Evolutionary conservation across 2,888 invertebrate species (phyloP), one percentile per base, ranked within the genome.

Genomic region (Eilema caniola): DNA sequence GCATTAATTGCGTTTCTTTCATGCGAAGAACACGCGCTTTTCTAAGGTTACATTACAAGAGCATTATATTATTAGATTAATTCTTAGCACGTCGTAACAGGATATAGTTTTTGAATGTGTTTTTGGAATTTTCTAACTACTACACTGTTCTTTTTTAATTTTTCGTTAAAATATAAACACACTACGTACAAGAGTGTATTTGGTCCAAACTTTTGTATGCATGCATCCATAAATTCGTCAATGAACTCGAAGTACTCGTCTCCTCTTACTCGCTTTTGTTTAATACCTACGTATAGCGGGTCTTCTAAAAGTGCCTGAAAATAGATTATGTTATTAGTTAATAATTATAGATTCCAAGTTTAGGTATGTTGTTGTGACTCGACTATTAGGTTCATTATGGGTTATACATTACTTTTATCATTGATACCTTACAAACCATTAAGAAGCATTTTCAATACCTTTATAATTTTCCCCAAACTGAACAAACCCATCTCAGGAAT

Each of bases 141-240:
- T n/a, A n/a, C n/a, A n/a, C n/a, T n/a, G n/a, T n/a, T n/a, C n/a
- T n/a, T n/a, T n/a, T n/a, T n/a, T n/a, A n/a, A n/a, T n/a, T n/a
- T n/a, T n/a, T n/a, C n/a, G n/a, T 24, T 23, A 23, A 3, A 56
- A 33, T 31, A 8, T 57, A 3, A 31, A n/a, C 5, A 33, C n/a
- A 20, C 16, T 20, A 66, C 95, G 88, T 97, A 97, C 77, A 97
- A 97, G 8, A 98, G 95, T 0, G 97, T 97, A 84, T 97, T 97
- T 84, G 97, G 97, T 24, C 98, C 98, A 87, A 97, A 98, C 78
- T 97, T 96, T 81, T 95, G 96, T 0, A 98, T 97, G 56, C 97
- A 97, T 0, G 98, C 98, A 78, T 97, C 93, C 98, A 99, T 99
- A 89, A 99, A 99, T 92, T 99, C 99, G 83, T 99, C 98, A 71